Percentiles rank a stretch among this genome's conserved stretches.
These are phyloP conservation scores for Crax fasciolata DNA, from an alignment of 2,797 vertebrate genomes.

Conservation along the genomic window DNA sequence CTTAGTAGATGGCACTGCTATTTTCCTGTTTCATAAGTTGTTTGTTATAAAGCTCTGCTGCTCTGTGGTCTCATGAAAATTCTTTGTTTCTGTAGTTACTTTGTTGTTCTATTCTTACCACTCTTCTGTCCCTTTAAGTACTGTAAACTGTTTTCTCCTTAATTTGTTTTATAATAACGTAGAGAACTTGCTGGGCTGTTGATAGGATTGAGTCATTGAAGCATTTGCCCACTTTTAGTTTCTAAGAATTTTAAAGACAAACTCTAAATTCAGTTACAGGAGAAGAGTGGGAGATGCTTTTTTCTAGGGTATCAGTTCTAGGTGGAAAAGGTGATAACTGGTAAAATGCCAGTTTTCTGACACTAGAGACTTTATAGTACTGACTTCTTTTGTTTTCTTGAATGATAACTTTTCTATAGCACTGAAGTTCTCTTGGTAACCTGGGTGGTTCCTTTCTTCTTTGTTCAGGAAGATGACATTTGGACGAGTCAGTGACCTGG, in stretches of 20 bases:
- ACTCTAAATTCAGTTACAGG: accelerated
- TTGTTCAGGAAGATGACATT: conserved; percentile 94
- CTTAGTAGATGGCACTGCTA: background rate
- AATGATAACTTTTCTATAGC: background rate
- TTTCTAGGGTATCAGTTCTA: background rate
- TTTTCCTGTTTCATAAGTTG: background rate
- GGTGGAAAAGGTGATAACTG: background rate
- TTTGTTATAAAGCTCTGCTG: background rate
- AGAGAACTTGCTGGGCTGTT: background rate
- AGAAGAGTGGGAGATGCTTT: background rate
- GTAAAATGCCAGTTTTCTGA: background rate
- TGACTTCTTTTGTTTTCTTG: background rate
- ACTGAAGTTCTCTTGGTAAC: background rate
- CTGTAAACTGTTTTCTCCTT: background rate
- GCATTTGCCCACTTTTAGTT: background rate
- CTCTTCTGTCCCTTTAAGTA: background rate
- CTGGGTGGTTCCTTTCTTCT: background rate
- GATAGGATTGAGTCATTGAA: background rate
- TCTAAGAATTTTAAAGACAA: background rate
- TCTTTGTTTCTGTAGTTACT: background rate
- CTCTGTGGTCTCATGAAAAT: background rate
- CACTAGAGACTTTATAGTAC: background rate
- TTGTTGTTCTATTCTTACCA: background rate
- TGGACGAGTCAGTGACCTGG: conserved; percentile 96
- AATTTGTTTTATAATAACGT: accelerated